Base-by-base conservation (phyloP, 2,113 vertebrate species). In the Empidonax alnorum region DNA sequence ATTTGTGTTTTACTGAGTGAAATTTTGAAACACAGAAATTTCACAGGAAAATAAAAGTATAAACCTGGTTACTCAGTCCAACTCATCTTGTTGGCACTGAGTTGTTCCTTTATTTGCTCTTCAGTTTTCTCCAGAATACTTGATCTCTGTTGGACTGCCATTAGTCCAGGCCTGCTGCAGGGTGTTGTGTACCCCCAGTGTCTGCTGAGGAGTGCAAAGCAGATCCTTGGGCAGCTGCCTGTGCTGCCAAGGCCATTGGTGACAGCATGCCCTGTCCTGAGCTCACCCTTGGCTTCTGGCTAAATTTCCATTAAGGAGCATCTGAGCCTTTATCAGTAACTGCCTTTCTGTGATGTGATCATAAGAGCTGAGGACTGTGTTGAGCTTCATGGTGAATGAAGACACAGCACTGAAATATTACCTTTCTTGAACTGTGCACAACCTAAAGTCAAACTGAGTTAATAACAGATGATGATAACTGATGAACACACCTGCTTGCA, bases 141-240 rank as follows among this genome's bases (percentile, higher is more conserved):
- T 50, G 42, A 35, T 37, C 18, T 79, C n/a, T 80, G 53, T 17
- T 5, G 47, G 7, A 9, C 23, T 35, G 21, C 27, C 14, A 6
- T 85, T n/a, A 65, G 16, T 5, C 8, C n/a, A 44, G 41, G 55
- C 27, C 41, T 44, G 2, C 25, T 63, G 16, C 1, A 25, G 49
- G 19, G 5, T 49, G 7, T 30, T 85, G 25, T 42, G 19, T 18
- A 4, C 0, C 3, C 20, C 23, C 1, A 1, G 44, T 52, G 16
- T 53, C 12, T 72, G 67, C 33, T 76, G 53, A 52, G 49, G 58
- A 61, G 20, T 10, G 20, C 25, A 66, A 42, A 55, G 24, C 17
- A 58, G 72, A 35, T 20, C 6, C 12, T 4, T 0, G 13, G 9
- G 12, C 5, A 2, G 4, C 50, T 89, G 21, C 46, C 58, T 1